phyloP scores from a whole-genome alignment of 2,797 vertebrate species.

The Dendrocincla fuliginosa region DNA sequence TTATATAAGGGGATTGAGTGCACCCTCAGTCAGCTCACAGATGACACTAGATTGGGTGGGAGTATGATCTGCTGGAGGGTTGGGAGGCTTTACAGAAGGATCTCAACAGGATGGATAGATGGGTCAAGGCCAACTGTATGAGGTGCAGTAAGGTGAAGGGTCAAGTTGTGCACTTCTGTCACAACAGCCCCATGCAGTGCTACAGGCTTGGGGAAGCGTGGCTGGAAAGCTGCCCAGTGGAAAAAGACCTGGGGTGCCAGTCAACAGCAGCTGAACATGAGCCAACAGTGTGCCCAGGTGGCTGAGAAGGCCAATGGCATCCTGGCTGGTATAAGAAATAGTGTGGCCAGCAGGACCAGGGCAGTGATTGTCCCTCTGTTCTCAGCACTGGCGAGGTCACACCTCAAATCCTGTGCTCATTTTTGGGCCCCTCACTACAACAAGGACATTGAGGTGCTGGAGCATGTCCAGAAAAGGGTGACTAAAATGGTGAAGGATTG shows the following conservation, averaged over 20 bases:
- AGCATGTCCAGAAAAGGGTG: accelerated
- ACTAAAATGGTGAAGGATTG: neutral
- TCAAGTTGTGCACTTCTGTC: neutral
- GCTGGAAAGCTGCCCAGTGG: neutral
- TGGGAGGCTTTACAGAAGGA: neutral
- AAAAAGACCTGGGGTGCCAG: neutral
- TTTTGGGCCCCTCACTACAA: neutral
- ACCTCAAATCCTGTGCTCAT: neutral
- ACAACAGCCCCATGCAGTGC: neutral
- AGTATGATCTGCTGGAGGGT: neutral
- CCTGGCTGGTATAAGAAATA: neutral
- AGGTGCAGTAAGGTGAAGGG: neutral
- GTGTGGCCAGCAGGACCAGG: neutral
- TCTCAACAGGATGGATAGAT: neutral
- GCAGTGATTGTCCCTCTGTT: neutral
- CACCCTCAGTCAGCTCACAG: neutral
- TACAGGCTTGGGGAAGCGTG: neutral
- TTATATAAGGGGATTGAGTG: neutral
- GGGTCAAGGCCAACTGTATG: accelerated
- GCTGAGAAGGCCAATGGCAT: neutral
- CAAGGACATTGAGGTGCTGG: neutral
- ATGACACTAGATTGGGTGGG: neutral
- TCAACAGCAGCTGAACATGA: neutral
- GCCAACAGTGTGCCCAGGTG: neutral
- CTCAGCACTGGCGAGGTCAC: neutral